Evolutionary conservation across 2,888 invertebrate species (phyloP).

Genomic region (Drosophila rubida): DNA sequence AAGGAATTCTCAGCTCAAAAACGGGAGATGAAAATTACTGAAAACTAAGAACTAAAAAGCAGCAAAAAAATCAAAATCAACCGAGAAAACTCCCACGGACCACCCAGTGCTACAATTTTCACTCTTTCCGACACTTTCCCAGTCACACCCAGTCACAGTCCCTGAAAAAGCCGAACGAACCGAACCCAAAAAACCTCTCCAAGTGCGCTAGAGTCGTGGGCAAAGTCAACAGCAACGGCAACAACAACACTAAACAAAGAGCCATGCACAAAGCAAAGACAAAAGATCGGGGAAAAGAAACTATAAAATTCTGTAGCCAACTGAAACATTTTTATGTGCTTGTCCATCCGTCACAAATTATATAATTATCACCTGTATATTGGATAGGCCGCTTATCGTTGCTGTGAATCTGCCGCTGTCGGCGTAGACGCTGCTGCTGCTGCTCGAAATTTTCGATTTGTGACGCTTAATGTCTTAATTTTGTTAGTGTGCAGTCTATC

Average conservation of each 20-base stretch:
- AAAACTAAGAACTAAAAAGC: not conserved
- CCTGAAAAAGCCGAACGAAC: conserved; percentile 14
- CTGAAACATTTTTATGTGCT: conserved; percentile 78
- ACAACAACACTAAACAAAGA: conserved; percentile 50
- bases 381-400: conserved; percentile 79
- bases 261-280: conserved; percentile 61
- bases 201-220: conserved; percentile 25
- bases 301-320: conserved; percentile 76
- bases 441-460: conserved; percentile 82
- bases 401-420: conserved; percentile 71
- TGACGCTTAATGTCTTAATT: conserved; percentile 83
- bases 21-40: not conserved
- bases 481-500: conserved; percentile 43
- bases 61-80: conserved; percentile 1
- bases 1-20: conserved; percentile 31
- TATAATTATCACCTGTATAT: conserved; percentile 83
- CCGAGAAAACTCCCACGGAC: conserved; percentile 70
- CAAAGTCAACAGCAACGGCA: conserved; percentile 26
- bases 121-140: conserved; percentile 72
- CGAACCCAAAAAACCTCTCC: conserved; percentile 16
- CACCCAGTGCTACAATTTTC: conserved; percentile 78
- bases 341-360: conserved; percentile 83
- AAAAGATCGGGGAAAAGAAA: conserved; percentile 50
- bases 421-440: conserved; percentile 28
- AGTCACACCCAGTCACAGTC: conserved; percentile 59